Evolutionary conservation across 2,888 invertebrate genomes (phyloP), one percentile per base, ranked within the genome.

Genomic region (Crocallis elinguaria): DNA sequence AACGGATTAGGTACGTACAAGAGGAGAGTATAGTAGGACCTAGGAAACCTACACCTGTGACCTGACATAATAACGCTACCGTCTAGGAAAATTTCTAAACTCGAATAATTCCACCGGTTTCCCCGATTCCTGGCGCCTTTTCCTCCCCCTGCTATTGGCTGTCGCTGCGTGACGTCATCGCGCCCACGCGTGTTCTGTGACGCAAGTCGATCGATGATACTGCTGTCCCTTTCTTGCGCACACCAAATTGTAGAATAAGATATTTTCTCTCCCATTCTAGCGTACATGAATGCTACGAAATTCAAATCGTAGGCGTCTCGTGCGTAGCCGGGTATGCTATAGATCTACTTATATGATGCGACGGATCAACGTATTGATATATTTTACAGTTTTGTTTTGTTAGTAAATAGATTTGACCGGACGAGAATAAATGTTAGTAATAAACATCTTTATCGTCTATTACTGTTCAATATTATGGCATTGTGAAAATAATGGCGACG

Each of bases 201-300:
- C 92, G 92, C 90, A 91, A 86, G 80, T 80, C 80, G 82, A 89
- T 91, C 91, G 87, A 90, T 90, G 79, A 42, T 75, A 67, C 57
- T 56, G 53, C 67, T 52, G 17, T 85, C 84, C 66, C 75, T 41
- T 42, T 85, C 75, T 25, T 60, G 21, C 80, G 29, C 44, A 9
- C 6, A 12, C 4, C 3, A 37, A 16, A 9, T 5, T 39, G 19
- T 57, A 51, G 42, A 14, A 14, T 54, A 43, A 17, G 48, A 41
- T 43, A 49, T 57, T 27, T 16, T 51, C 60, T 42, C 21, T 80
- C 77, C 70, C 78, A 43, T 52, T 89, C 82, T 80, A 64, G 74
- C 84, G 67, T 71, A 73, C 78, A 84, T 86, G 87, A 86, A 86
- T 86, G 83, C 82, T 79, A 71, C 66, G 82, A 82, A 83, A 83